Evolutionary conservation across 1,140 invertebrate genomes (phyloP).

Genomic region (Drosophila punjabiensis): DNA sequence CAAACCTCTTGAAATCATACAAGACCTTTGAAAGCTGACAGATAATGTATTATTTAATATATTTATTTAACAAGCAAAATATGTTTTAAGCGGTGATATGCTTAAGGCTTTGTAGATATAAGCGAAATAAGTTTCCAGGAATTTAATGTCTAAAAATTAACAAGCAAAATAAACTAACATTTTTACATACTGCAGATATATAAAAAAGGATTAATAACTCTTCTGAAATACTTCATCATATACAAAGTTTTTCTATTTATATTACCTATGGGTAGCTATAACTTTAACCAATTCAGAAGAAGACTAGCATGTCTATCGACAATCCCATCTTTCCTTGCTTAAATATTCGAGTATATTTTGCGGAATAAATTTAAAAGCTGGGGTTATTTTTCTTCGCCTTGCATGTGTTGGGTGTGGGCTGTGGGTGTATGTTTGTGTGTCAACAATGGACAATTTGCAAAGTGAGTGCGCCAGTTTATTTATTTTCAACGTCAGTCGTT

Average conservation of each 20-base stretch:
- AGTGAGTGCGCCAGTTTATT: constrained; percentile 57
- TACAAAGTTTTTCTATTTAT: neutral
- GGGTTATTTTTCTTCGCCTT: constrained; percentile 33
- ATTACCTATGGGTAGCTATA: neutral
- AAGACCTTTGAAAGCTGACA: neutral
- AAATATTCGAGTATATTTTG: constrained; percentile 42
- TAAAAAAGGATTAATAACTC: neutral
- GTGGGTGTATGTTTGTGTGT: constrained; percentile 47
- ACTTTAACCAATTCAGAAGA: neutral
- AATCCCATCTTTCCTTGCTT: constrained; percentile 30
- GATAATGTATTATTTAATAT: neutral
- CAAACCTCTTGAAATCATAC: neutral
- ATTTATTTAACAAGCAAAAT: no score
- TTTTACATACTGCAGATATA: no score
- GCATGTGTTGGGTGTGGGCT: constrained; percentile 25
- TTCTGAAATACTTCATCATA: no score
- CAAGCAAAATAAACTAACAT: neutral
- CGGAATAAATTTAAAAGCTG: constrained; percentile 62
- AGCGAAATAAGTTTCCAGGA: no score
- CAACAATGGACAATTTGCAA: constrained; percentile 74
- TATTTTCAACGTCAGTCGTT: constrained; percentile 59
- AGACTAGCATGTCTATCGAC: constrained; percentile 11
- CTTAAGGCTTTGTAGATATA: neutral
- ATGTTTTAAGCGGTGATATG: no score
- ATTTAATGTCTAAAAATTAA: no score